Evolutionary conservation across 1,140 invertebrate genomes (phyloP).

Genomic region (Mamestra configurata): DNA sequence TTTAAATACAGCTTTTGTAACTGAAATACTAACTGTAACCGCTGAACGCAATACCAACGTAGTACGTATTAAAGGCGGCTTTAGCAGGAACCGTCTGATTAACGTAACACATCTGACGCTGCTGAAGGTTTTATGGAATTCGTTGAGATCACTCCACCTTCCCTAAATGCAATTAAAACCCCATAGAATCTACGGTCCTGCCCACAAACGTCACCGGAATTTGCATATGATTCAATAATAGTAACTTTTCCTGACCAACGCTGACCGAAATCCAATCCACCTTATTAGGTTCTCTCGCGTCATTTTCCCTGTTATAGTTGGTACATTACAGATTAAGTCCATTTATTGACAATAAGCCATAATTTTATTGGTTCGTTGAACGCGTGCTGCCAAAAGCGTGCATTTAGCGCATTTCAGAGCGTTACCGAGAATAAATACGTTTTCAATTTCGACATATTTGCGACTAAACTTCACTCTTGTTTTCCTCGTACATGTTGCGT

Average conservation of each 20-base stretch:
- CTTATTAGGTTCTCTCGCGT: not conserved
- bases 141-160: not conserved
- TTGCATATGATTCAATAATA: not conserved
- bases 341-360: not conserved
- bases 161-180: not conserved
- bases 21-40: too few species aligned
- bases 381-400: conserved; percentile 48
- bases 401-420: conserved; percentile 66
- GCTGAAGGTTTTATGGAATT: not conserved
- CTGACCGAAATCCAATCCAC: not conserved
- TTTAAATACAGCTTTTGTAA: too few species aligned
- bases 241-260: not conserved
- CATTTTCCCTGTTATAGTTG: not conserved
- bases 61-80: too few species aligned
- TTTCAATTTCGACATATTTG: conserved; percentile 67
- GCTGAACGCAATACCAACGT: too few species aligned
- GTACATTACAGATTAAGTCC: not conserved
- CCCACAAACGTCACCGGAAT: not conserved
- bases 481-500: conserved; percentile 71
- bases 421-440: conserved; percentile 64
- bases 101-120: too few species aligned
- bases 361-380: conserved; percentile 28
- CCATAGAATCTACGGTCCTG: not conserved
- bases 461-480: conserved; percentile 60
- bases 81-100: too few species aligned